Conservation (phyloP, 2,113 vertebrate species). For the Diglossa brunneiventris region DNA sequence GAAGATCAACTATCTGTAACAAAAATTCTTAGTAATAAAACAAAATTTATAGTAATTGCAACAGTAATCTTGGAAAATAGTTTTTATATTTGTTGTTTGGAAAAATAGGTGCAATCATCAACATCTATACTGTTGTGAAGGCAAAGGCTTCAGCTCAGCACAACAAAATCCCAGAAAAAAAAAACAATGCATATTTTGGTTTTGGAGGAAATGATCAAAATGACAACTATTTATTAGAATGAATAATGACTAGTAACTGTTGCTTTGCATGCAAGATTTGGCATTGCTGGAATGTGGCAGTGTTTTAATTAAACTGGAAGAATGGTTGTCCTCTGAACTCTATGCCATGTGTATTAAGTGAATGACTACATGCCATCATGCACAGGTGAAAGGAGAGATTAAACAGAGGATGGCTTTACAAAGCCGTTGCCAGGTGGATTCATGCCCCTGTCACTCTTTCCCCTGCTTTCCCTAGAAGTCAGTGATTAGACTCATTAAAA, state of each 20-base stretch:
- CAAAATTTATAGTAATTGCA: background rate
- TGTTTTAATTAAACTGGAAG: background rate
- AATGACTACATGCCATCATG: background rate
- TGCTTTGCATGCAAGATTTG: background rate
- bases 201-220: background rate
- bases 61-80: background rate
- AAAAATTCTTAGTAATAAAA: background rate
- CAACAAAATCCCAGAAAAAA: background rate
- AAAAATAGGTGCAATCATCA: background rate
- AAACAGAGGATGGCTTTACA: background rate
- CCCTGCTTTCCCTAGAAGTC: background rate
- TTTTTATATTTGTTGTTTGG: background rate
- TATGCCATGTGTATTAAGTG: background rate
- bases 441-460: background rate
- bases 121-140: background rate
- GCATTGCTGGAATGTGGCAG: background rate
- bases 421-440: background rate
- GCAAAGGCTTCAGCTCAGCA: background rate
- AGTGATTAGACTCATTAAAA: background rate
- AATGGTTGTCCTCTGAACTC: background rate
- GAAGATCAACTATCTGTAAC: background rate
- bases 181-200: background rate
- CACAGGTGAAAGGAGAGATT: background rate
- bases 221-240: background rate
- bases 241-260: background rate